Conservation (phyloP, 2,888 invertebrate species). For the Argyresthia goedartella region DNA sequence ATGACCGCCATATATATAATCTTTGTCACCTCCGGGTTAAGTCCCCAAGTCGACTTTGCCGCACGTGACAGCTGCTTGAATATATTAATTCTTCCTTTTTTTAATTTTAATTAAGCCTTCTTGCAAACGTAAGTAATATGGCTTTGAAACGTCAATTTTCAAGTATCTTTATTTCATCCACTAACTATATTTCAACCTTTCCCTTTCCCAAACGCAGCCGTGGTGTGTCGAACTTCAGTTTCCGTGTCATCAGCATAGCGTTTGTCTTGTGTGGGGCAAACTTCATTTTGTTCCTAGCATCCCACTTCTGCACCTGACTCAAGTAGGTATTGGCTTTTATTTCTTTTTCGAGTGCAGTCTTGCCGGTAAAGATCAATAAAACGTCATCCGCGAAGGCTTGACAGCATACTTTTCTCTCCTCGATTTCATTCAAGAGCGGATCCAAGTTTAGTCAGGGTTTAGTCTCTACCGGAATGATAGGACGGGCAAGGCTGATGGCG, state of each 20-base stretch:
- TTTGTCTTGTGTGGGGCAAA: conserved; percentile 1
- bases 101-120: too few species aligned
- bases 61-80: conserved; percentile 5
- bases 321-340: conserved; percentile 1
- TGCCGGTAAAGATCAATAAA: background rate
- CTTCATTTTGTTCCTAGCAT: background rate
- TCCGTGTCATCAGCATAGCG: conserved; percentile 3
- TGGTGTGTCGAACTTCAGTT: conserved; percentile 2
- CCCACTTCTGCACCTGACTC: background rate
- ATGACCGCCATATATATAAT: conserved; percentile 7
- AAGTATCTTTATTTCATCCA: conserved; percentile 8
- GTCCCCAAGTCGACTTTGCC: conserved; percentile 6
- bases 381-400: background rate
- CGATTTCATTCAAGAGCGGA: background rate
- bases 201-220: background rate
- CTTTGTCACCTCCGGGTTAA: conserved; percentile 6
- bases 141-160: conserved; percentile 9
- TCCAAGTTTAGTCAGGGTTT: background rate
- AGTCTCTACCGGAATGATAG: too few species aligned
- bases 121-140: conserved; percentile 6
- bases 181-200: background rate
- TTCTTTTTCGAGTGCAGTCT: conserved; percentile 3
- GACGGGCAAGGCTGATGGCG: too few species aligned
- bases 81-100: too few species aligned
- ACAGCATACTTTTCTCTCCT: background rate